These are phyloP conservation scores for Octonoba sinensis DNA, from an alignment of 2,888 invertebrate species.

Conservation along the genomic window DNA sequence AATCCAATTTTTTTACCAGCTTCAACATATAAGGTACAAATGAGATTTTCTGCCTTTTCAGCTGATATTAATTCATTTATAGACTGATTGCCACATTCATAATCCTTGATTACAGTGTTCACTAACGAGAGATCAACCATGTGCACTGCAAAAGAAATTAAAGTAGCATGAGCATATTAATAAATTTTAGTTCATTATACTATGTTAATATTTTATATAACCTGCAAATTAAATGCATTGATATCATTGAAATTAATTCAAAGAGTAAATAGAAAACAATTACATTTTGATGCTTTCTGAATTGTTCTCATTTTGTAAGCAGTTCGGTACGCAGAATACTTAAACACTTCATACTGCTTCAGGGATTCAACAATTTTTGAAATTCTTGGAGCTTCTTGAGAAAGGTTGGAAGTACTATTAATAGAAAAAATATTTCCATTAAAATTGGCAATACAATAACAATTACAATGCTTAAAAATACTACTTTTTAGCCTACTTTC, in stretches of 20 bases:
- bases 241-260: too few species aligned
- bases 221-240: too few species aligned
- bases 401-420: neutral
- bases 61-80: slow-evolving; percentile 30
- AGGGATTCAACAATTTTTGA: slow-evolving; percentile 61
- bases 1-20: slow-evolving; percentile 43
- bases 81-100: slow-evolving; percentile 18
- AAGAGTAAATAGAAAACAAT: slow-evolving; percentile 68
- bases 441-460: too few species aligned
- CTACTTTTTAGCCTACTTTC: too few species aligned
- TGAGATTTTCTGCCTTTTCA: slow-evolving; percentile 23
- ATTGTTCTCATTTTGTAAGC: slow-evolving; percentile 80
- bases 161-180: too few species aligned
- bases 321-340: slow-evolving; percentile 82
- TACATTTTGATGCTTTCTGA: slow-evolving; percentile 79
- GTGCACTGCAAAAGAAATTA: slow-evolving; percentile 39
- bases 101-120: slow-evolving; percentile 28
- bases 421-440: neutral
- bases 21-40: slow-evolving; percentile 45
- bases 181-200: too few species aligned
- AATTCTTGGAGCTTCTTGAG: slow-evolving; percentile 37
- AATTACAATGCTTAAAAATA: too few species aligned
- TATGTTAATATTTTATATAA: too few species aligned
- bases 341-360: slow-evolving; percentile 75
- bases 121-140: slow-evolving; percentile 36